These are phyloP conservation scores for Caenorhabditis sp. DNA, from an alignment of 2,888 invertebrate genomes.

Conservation along the genomic window DNA sequence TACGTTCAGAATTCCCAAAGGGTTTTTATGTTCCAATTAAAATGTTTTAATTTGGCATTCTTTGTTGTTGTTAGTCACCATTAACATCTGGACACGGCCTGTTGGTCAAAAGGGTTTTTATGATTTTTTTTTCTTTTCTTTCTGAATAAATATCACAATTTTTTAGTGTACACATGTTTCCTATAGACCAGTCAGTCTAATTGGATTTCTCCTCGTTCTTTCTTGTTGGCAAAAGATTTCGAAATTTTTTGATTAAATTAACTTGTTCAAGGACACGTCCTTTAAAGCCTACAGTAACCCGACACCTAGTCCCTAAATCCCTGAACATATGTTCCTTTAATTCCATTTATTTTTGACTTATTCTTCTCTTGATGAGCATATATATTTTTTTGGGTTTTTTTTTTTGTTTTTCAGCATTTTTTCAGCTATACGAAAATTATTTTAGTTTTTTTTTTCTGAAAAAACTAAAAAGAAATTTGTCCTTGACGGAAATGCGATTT, in stretches of 20 bases:
- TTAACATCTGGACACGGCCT: not conserved
- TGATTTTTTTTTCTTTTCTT: not conserved
- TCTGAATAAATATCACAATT: not conserved
- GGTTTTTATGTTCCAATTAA: not conserved
- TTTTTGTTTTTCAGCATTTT: too few species aligned
- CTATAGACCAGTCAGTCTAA: not conserved
- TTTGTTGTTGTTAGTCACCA: not conserved
- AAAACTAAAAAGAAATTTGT: not conserved
- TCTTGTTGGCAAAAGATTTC: not conserved
- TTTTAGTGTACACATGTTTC: not conserved
- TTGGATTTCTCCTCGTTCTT: not conserved
- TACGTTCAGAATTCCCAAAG: not conserved
- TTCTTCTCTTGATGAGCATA: too few species aligned
- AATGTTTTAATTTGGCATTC: not conserved
- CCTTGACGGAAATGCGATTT: not conserved
- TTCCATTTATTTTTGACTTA: not conserved
- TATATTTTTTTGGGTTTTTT: not conserved
- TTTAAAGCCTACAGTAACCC: too few species aligned
- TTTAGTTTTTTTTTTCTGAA: not conserved
- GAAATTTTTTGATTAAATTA: not conserved
- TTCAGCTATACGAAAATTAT: not conserved
- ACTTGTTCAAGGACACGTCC: not conserved
- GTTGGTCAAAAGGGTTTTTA: not conserved
- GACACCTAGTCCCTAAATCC: too few species aligned
- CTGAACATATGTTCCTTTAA: too few species aligned